Evolutionary conservation across 2,888 invertebrate species (phyloP).

Genomic region (Hololepta plana): DNA sequence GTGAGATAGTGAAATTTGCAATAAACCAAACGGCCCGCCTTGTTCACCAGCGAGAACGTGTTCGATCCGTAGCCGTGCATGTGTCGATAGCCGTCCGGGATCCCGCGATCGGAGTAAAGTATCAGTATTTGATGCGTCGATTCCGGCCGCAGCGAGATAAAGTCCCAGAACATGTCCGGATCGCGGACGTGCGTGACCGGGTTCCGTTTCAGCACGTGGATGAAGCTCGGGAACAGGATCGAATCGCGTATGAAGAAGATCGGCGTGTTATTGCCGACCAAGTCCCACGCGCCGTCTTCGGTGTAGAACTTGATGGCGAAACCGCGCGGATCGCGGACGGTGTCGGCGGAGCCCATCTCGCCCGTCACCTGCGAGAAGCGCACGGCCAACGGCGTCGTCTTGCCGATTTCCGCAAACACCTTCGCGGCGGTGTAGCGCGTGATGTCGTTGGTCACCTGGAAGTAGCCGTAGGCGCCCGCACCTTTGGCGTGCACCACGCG

Average conservation of each 20-base stretch:
- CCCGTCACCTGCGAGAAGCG: conserved; percentile 74
- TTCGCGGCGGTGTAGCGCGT: conserved; percentile 60
- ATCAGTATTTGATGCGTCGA: conserved; percentile 71
- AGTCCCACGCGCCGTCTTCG: conserved; percentile 83
- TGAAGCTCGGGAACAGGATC: conserved; percentile 79
- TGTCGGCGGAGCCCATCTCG: conserved; percentile 81
- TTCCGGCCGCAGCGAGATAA: conserved; percentile 74
- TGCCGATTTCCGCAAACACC: conserved; percentile 58
- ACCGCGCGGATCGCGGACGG: conserved; percentile 77
- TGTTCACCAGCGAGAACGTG: conserved; percentile 80
- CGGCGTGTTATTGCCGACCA: conserved; percentile 86
- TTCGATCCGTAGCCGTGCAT: conserved; percentile 84
- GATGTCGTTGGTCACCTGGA: conserved; percentile 78
- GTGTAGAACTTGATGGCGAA: conserved; percentile 90
- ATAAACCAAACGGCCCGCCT: conserved; percentile 46
- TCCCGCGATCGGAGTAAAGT: conserved; percentile 81
- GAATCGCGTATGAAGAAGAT: conserved; percentile 87
- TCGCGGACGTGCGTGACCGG: conserved; percentile 83
- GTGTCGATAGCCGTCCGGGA: conserved; percentile 65
- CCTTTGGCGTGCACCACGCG: conserved; percentile 94
- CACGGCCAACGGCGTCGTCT: conserved; percentile 60
- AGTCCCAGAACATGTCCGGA: conserved; percentile 93
- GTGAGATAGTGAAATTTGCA: conserved; percentile 89
- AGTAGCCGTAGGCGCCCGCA: conserved; percentile 71
- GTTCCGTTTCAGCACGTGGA: conserved; percentile 92